phyloP scores from a whole-genome alignment of 1,140 invertebrate genomes.

The Apocrypta bakeri region DNA sequence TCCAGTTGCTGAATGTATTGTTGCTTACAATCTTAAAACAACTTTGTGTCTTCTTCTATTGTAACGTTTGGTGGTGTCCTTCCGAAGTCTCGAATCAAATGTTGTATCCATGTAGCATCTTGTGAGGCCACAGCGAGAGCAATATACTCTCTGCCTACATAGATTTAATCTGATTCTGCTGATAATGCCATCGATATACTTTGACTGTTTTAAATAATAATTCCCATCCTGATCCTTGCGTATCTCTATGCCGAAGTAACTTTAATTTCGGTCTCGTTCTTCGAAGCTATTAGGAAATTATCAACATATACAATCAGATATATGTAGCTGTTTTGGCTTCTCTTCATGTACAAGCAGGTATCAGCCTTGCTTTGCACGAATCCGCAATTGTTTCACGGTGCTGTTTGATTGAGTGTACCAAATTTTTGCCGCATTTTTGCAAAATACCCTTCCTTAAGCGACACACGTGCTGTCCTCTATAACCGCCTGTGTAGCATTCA shows the following conservation, averaged over 20 bases:
- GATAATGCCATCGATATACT: neutral
- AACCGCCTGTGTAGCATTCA: neutral
- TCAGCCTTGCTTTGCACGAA: neutral
- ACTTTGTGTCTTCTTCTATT: slow-evolving; percentile 10
- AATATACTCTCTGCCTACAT: slow-evolving; percentile 55
- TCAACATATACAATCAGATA: slow-evolving; percentile 9
- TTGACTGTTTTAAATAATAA: neutral
- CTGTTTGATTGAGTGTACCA: neutral
- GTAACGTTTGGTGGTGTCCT: neutral
- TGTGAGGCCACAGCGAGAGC: slow-evolving; percentile 46
- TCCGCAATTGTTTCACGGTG: neutral
- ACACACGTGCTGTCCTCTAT: neutral
- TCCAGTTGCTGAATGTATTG: slow-evolving; percentile 2
- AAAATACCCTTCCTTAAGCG: neutral
- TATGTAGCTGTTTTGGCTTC: neutral
- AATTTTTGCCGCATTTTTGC: neutral
- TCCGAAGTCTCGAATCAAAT: neutral
- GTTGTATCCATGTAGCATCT: slow-evolving; percentile 10
- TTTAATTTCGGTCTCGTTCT: too few relatives aligned
- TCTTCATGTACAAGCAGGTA: slow-evolving; percentile 54
- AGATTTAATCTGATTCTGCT: slow-evolving; percentile 16
- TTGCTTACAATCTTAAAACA: neutral
- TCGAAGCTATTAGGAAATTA: neutral
- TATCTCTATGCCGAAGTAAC: neutral
- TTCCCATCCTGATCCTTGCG: neutral